Evolutionary conservation across 1,140 invertebrate genomes (phyloP).

Genomic region (Chionoecetes opilio): DNA sequence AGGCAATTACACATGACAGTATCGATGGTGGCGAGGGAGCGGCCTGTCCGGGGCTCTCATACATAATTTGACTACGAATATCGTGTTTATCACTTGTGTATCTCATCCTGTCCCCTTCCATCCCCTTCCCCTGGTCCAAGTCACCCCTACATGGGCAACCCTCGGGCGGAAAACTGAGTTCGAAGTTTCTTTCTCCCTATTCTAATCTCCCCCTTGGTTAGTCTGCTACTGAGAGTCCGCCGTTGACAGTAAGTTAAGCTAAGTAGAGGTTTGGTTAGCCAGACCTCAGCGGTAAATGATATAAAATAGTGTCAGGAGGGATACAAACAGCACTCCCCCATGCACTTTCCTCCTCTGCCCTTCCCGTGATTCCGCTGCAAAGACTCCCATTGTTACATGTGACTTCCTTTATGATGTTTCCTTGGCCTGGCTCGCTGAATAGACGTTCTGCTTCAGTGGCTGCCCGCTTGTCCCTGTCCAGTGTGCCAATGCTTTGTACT

Average conservation of each 20-base stretch:
- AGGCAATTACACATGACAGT: constrained; percentile 59
- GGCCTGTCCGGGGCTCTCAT: constrained; percentile 13
- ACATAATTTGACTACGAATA: constrained; percentile 37
- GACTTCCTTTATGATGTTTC: constrained; percentile 6
- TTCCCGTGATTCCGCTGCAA: background rate
- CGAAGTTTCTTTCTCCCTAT: background rate
- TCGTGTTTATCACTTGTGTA: constrained; percentile 20
- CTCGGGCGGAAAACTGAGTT: background rate
- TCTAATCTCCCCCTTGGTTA: background rate
- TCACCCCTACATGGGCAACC: background rate
- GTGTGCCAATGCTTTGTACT: background rate
- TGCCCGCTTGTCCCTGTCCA: background rate
- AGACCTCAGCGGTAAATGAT: background rate
- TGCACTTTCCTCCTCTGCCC: background rate
- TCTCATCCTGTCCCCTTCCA: background rate
- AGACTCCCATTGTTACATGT: constrained; percentile 8
- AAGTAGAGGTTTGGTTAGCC: background rate
- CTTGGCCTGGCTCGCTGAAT: background rate
- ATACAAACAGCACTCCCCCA: background rate
- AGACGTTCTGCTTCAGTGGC: background rate
- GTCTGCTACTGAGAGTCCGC: background rate
- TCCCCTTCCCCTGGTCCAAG: background rate
- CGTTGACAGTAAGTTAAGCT: background rate
- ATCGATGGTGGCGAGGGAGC: constrained; percentile 27
- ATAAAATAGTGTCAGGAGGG: background rate